phyloP scores from a whole-genome alignment of 1,140 invertebrate species.

The Drosophila rhopaloa region DNA sequence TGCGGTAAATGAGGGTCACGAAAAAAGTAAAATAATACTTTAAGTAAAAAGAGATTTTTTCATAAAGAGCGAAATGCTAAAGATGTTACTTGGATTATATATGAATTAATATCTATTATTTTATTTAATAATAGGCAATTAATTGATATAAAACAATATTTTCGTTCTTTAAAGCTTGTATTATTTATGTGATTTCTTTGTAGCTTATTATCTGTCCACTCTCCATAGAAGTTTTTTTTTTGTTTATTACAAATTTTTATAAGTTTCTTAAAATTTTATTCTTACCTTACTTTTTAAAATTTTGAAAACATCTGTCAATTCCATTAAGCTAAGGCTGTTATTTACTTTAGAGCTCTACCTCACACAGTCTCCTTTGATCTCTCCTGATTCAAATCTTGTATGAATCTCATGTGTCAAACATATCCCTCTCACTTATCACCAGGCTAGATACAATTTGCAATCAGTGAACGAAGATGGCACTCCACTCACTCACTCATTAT shows the following conservation, averaged over 20 bases:
- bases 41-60: background rate
- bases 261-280: no score
- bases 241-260: no score
- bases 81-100: no score
- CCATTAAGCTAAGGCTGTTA: background rate
- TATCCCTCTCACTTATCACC: slow-evolving; percentile 14
- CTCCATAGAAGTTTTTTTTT: no score
- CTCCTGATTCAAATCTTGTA: background rate
- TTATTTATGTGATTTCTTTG: no score
- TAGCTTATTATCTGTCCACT: no score
- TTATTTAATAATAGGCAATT: no score
- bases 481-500: slow-evolving; percentile 51
- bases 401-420: slow-evolving; percentile 9
- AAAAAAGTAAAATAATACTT: background rate
- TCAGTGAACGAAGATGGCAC: slow-evolving; percentile 6
- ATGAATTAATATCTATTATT: no score
- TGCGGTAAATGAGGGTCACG: background rate
- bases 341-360: background rate
- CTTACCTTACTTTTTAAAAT: no score
- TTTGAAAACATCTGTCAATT: background rate
- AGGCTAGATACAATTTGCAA: slow-evolving; percentile 22
- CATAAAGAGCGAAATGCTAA: background rate
- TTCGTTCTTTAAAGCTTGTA: no score
- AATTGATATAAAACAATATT: no score
- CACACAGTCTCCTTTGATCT: background rate